Percentiles rank a stretch among this genome's conserved stretches.
These are phyloP conservation scores for Ricordea florida DNA, from an alignment of 92 coral and sea anemone species.

Conservation along the genomic window DNA sequence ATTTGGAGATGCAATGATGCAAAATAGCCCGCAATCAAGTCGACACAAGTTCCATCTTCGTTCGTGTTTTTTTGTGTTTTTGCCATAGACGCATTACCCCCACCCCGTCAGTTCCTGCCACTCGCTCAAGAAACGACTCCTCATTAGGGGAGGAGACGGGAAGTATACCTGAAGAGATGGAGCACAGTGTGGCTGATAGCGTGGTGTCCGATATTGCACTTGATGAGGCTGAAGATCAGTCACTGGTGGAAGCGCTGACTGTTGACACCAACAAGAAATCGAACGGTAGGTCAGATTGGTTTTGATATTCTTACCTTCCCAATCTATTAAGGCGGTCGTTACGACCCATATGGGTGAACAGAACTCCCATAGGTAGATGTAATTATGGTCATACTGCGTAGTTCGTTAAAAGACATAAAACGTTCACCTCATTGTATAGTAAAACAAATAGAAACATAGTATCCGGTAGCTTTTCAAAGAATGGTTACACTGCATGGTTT, in stretches of 20 bases:
- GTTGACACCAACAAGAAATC: constrained; percentile 37
- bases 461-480: too few species aligned
- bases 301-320: not conserved
- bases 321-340: not conserved
- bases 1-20: too few species aligned
- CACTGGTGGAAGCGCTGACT: constrained; percentile 22
- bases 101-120: not conserved
- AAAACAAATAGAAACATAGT: too few species aligned
- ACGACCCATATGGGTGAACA: too few species aligned
- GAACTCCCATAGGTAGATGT: too few species aligned
- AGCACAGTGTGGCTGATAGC: constrained; percentile 79
- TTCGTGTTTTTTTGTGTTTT: not conserved
- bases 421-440: too few species aligned
- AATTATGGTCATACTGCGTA: too few species aligned
- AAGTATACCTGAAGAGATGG: constrained; percentile 78
- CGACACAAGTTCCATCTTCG: too few species aligned
- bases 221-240: constrained; percentile 56
- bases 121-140: not conserved
- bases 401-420: too few species aligned
- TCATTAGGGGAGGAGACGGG: constrained; percentile 46
- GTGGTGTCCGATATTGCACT: constrained; percentile 61
- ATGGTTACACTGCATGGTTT: too few species aligned
- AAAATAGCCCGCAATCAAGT: too few species aligned
- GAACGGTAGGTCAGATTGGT: not conserved
- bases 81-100: constrained; percentile 15